Conservation (phyloP, 2,797 vertebrate genomes). For the Chloroceryle inda region DNA sequence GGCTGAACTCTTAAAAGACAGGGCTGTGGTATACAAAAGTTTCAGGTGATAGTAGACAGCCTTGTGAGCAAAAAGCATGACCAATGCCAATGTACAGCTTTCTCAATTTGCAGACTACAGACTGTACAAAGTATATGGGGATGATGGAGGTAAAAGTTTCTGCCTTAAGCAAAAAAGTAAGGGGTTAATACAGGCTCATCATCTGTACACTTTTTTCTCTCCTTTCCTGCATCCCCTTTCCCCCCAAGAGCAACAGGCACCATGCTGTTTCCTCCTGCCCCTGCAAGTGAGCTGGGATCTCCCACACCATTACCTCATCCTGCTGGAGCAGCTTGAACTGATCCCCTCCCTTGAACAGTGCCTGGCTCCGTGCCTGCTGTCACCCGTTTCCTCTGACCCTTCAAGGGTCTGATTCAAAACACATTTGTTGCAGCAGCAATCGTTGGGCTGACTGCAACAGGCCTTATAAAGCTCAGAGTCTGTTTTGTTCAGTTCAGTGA, state of each 20-base stretch:
- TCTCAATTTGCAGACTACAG: background rate
- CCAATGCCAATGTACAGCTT: background rate
- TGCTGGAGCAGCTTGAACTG: accelerated
- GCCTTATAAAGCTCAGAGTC: background rate
- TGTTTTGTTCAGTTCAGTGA: background rate
- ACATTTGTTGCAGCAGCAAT: background rate
- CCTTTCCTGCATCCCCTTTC: background rate
- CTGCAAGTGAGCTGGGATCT: background rate
- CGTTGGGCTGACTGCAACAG: background rate
- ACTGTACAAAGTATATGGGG: background rate
- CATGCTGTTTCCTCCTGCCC: background rate
- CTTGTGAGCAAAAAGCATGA: background rate
- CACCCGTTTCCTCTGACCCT: background rate
- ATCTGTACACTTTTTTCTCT: background rate
- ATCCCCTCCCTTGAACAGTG: background rate
- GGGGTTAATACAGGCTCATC: background rate
- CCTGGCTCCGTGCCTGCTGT: background rate
- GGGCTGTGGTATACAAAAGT: background rate
- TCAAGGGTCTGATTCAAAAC: background rate
- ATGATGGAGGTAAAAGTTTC: background rate
- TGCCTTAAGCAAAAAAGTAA: background rate
- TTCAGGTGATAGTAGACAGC: background rate
- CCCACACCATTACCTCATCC: background rate
- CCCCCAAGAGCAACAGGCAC: background rate
- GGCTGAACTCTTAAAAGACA: background rate